Evolutionary conservation across 2,797 vertebrate genomes (phyloP).

Genomic region (Microtus agrestis): DNA sequence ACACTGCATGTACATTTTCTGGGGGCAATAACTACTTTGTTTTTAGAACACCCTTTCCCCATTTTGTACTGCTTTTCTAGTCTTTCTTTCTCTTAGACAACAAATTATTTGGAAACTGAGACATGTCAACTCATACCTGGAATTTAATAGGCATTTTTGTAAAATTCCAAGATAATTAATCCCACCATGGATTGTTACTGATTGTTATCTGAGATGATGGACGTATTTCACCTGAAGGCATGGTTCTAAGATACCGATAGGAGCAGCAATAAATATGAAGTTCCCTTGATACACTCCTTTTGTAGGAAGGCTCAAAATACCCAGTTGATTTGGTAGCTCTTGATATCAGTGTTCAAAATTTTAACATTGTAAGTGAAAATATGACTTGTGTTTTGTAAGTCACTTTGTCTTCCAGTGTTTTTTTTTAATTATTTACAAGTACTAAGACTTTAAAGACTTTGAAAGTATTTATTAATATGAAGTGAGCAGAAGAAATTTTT

Average conservation of each 20-base stretch:
- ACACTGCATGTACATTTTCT: neutral
- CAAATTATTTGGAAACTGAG: neutral
- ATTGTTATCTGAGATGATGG: neutral
- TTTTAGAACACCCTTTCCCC: neutral
- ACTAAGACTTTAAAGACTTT: neutral
- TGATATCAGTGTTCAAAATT: neutral
- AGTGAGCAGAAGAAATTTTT: neutral
- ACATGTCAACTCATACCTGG: neutral
- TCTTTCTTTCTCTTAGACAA: neutral
- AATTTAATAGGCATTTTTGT: neutral
- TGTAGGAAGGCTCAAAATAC: neutral
- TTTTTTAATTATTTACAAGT: neutral
- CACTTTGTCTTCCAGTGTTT: neutral
- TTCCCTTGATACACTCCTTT: neutral
- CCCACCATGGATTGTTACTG: neutral
- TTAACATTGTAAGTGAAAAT: neutral
- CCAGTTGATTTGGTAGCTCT: neutral
- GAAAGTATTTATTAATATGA: neutral
- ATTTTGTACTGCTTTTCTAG: neutral
- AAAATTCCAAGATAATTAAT: constrained; percentile 24
- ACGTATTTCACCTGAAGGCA: neutral
- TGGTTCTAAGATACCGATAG: neutral
- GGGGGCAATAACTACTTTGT: too few relatives aligned
- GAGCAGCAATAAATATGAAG: neutral
- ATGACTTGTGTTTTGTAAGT: neutral